Evolutionary conservation across 2,888 invertebrate genomes (phyloP).

Genomic region (Pycnomerus fuliginosus): DNA sequence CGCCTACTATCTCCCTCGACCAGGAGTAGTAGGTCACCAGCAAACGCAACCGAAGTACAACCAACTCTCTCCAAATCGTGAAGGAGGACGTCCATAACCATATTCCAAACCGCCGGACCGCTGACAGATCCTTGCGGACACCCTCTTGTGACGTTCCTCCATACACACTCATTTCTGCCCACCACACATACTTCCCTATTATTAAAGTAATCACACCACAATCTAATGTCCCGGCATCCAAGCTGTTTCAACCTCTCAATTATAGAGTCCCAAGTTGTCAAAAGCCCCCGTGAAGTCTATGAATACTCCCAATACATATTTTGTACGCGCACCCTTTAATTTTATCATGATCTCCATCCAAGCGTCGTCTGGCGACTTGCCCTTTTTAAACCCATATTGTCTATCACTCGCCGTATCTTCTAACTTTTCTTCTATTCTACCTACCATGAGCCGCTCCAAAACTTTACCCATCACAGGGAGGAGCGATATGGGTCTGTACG

Average conservation of each 20-base stretch:
- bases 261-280: slow-evolving; percentile 2
- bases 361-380: slow-evolving; percentile 33
- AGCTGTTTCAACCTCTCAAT: background rate
- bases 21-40: slow-evolving; percentile 3
- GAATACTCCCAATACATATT: slow-evolving; percentile 3
- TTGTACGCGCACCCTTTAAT: background rate
- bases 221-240: background rate
- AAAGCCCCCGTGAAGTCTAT: slow-evolving; percentile 7
- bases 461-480: slow-evolving; percentile 35
- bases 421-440: slow-evolving; percentile 27
- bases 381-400: slow-evolving; percentile 31
- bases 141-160: background rate
- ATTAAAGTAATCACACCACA: slow-evolving; percentile 1
- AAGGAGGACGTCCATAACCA: background rate
- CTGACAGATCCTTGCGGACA: slow-evolving; percentile 4
- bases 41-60: background rate
- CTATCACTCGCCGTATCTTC: slow-evolving; percentile 23
- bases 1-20: background rate
- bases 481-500: slow-evolving; percentile 31
- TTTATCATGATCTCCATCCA: slow-evolving; percentile 15
- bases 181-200: background rate
- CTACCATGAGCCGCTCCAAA: slow-evolving; percentile 33
- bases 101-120: slow-evolving; percentile 1
- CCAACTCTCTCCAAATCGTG: background rate
- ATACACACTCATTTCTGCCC: background rate